Base-by-base conservation (phyloP, 2,797 vertebrate genomes). In the Chaunax sp. region DNA sequence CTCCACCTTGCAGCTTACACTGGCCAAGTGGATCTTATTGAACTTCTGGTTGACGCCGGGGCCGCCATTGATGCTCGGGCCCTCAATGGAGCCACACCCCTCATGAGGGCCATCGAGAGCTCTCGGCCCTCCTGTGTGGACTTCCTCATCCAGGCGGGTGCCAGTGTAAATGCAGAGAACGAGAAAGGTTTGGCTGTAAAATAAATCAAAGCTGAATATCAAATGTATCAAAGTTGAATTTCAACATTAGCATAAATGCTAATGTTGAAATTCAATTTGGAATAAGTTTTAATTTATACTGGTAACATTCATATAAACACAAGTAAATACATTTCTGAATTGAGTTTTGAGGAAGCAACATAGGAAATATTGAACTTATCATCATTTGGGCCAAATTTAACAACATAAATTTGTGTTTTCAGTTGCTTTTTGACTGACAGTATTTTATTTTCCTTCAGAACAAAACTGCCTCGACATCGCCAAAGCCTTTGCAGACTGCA, bases 1-100 rank as follows among this genome's bases (percentile, higher is more conserved):
- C 94, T 99, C 26, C 98, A 99, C 68, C 96, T 97, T 0, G 97
- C 98, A 0, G 96, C 96, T 75, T 92, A 95, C 0, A 91, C 95
- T 0, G 98, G 98, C 23, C 94, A 97, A 30, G 86, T 94, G 20
- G 94, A 96, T 14, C 85, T 97, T 2, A 83, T 93, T 11, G 81
- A 96, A 30, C 89, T 97, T 50, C 89, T 99, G 1, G 49, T 99
- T 54, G 78, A 94, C 46, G 86, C 92, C 0, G 96, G 97, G 19
- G 96, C 96, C 13, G 1, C 7, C 0, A 50, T 98, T 20, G 91
- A 99, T 18, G 90, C 94, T 0, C 20, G 45, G 37, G 84, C 95
- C 3, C 85, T 97, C 41, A 91, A 92, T n/a, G 91, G 91, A 8
- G 93, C 93, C 61, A 99, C 97, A 0, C 96, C 98, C 0, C 90